Evolutionary conservation across 2,888 invertebrate species (phyloP), one percentile per base, ranked within the genome.

Genomic region (Sarcophaga caerulescens): DNA sequence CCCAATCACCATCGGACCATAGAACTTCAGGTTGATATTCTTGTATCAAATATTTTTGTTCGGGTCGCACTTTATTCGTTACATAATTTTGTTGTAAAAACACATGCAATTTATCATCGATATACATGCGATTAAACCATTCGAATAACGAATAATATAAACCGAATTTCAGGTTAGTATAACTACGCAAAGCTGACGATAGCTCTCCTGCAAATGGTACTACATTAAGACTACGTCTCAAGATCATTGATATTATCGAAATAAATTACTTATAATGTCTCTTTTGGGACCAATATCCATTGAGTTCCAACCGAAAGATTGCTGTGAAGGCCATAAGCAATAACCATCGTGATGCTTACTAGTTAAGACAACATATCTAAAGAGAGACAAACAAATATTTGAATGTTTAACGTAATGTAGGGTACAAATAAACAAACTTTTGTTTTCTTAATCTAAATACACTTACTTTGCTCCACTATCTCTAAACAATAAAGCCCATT

Each of bases 1-100:
- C 98, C 98, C 98, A 98, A 89, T 98, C 99, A 0, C 99, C 99
- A 92, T 99, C 99, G 0, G 98, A 96, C 98, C 98, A 99, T 19
- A 99, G 92, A 0, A 99, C 94, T 47, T 97, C 97, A 0, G 96
- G 96, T 82, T 94, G 91, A 89, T 96, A 97, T 83, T 94, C 93
- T 82, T 95, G 92, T 35, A 97, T 94, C 71, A 98, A 90, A 91
- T 98, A 98, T 87, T 95, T 94, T 90, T 98, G 94, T 92, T 98
- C 98, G 0, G 97, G 97, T 88, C 96, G 93, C n/a, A 96, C 94
- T 93, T 98, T 97, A 3, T 94, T 93, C 8, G 94, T 92, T 0
- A 96, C 96, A 92, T 96, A 98, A 63, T 94, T 93, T 47, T 95
- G 94, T 3, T 95, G 95, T 6, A 94, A 93, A 89, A 96, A 97